Evolutionary conservation across 2,113 vertebrate species (phyloP), one percentile per base, ranked within the genome.

Genomic region (Psittacara wagleri): DNA sequence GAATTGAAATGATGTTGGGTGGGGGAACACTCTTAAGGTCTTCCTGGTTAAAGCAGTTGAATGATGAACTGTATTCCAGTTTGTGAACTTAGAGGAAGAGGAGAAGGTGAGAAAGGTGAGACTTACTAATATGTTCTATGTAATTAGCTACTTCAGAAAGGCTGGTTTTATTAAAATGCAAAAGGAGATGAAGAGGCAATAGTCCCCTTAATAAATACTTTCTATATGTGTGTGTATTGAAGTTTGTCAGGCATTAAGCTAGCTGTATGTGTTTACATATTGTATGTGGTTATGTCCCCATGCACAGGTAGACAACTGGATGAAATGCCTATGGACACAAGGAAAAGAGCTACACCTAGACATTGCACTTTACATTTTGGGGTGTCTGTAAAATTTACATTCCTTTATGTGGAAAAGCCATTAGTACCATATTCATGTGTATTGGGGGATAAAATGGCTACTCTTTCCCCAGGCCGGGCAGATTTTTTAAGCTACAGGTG

Each of bases 1-100:
- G 90, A 96, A 82, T 51, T 79, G 86, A 94, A 96, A 81, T 83
- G 86, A 81, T 92, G 92, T 67, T 55, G 76, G n/a, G 37, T 75
- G 62, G 46, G 49, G 86, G 66, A 66, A 84, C 24, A 17, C 55
- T 88, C 49, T 96, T 81, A 94, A 93, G 86, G 74, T 95, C 89
- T 91, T 90, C 64, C 66, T 54, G 43, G 44, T 66, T 43, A 75
- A 31, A 90, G 24, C 23, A 57, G 54, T 62, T 44, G 61, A 83
- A 90, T 2, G 1, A 9, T 6, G 23, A 83, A 18, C 57, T 69
- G 7, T 23, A 37, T 62, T 84, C 25, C 9, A 13, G 7, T 46
- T 69, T 6, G 2, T 73, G 52, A 57, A 33, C 39, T 48, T 49
- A 64, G 25, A 54, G 41, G 37, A 29, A 74, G 39, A 73, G 23